Conservation (phyloP, 1,140 invertebrate genomes). For the Magallana ariakensis region DNA sequence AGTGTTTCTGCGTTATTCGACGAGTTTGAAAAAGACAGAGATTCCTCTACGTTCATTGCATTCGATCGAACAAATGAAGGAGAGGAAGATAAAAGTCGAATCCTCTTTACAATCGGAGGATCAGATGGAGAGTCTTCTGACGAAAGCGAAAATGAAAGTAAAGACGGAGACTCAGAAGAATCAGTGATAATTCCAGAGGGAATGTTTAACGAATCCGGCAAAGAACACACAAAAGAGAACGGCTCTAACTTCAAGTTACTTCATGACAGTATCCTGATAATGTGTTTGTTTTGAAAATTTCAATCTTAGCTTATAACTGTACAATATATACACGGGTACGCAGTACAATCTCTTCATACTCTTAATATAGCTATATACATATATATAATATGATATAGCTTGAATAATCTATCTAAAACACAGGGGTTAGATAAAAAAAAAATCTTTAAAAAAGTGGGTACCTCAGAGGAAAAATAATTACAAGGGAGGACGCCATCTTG, state of each 20-base stretch:
- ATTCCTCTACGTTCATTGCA: slow-evolving; percentile 65
- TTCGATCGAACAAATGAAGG: slow-evolving; percentile 62
- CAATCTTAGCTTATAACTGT: no score
- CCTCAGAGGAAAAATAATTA: no score
- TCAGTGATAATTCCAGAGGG: background rate
- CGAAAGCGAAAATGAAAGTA: slow-evolving; percentile 57
- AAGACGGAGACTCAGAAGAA: background rate
- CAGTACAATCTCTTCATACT: no score
- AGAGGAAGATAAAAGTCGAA: slow-evolving; percentile 64
- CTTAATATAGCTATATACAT: no score
- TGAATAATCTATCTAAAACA: no score
- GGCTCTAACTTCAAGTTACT: slow-evolving; percentile 54
- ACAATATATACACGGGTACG: no score
- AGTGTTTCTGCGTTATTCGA: slow-evolving; percentile 72
- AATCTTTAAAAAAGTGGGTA: no score
- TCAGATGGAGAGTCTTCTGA: slow-evolving; percentile 59
- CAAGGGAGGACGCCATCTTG: no score
- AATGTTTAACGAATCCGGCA: slow-evolving; percentile 22
- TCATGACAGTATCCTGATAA: slow-evolving; percentile 65
- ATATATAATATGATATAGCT: no score
- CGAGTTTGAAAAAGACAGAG: slow-evolving; percentile 75
- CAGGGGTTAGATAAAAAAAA: no score
- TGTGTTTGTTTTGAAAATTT: no score
- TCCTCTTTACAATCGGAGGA: slow-evolving; percentile 65
- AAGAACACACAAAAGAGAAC: background rate